Evolutionary conservation across 1,140 invertebrate genomes (phyloP), one percentile per base, ranked within the genome.

Genomic region (Hestina assimilis): DNA sequence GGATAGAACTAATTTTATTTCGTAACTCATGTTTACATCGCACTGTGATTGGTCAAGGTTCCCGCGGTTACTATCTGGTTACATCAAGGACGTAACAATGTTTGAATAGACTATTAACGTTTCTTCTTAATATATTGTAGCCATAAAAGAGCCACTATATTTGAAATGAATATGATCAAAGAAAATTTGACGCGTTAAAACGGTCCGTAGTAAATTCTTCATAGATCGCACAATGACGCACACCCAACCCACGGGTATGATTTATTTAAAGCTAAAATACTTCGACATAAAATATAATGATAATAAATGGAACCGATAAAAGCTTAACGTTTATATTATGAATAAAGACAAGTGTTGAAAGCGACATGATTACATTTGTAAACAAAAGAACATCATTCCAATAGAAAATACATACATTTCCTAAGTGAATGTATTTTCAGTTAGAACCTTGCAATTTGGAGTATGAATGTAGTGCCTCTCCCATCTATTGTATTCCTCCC

Each of bases 11-110:
- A 74, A 78, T 80, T 75, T 84, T 72, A 80, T 82, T 79, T 83
- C 72, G 75, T 79, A 81, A 83, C 74, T 63, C 65, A 31, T 86
- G 81, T 83, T 84, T 83, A 84, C 74, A 82, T 68, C 59, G 58
- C 55, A 63, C 75, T 71, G 73, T 78, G 76, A 77, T 67, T 75
- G 73, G 69, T 75, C 83, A 81, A 85, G 80, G 80, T 75, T 58
- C 60, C 15, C 17, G 35, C 26, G 47, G 56, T 52, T 52, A 38
- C 41, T 46, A 46, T 35, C 20, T 33, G 17, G 15, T 41, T 26
- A 26, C 29, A 11, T 46, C 38, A 42, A 42, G 24, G 50, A 55
- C 52, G 21, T 15, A n/a, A 20, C 31, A 12, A n/a, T n/a, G n/a
- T n/a, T n/a, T n/a, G n/a, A n/a, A n/a, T n/a, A n/a, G n/a, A n/a